Evolutionary conservation across 2,113 vertebrate genomes (phyloP), one percentile per base, ranked within the genome.

Genomic region (Syngnathus floridae): DNA sequence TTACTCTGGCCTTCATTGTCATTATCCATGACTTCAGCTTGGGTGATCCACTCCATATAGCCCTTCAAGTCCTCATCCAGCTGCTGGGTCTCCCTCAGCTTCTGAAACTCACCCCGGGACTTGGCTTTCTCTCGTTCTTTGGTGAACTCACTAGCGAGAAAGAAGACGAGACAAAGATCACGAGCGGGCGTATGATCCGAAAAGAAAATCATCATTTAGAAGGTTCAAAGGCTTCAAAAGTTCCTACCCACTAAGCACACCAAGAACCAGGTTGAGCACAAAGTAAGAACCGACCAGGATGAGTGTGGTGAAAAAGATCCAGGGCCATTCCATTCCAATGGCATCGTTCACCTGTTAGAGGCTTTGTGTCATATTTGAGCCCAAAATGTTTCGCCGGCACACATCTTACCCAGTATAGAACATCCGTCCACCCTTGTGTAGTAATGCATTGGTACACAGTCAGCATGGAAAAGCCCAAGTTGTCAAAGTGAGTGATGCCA

Each of bases 31-130:
- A 96, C 92, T 86, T 99, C 96, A 13, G 95, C 96, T 0, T 96
- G 95, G 11, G 92, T 97, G 87, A 99, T 97, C 97, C 97, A 99
- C 81, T 96, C 95, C 91, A 99, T 94, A 85, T 99, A 99, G n/a
- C 97, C 97, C 35, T 93, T 90, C 31, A 99, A 88, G 68, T 99
- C 97, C 75, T 98, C 96, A 62, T 98, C 96, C 77, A 99, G 86
- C 84, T 97, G 95, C 88, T 98, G 95, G 57, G 92, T 91, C 84
- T 99, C 96, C 70, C 96, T 82, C 67, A 98, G 84, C 85, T 96
- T 95, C 83, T 98, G 96, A 76, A 95, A 99, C 0, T 95, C 95
- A 21, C 97, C 97, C 14, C 97, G 84, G 0, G 96, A 98, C 81
- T 94, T 95, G 72, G 96, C 94, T 76, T 99, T 99, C 85, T 99